Conservation (phyloP, 2,797 vertebrate genomes). For the Astyanax mexicanus region DNA sequence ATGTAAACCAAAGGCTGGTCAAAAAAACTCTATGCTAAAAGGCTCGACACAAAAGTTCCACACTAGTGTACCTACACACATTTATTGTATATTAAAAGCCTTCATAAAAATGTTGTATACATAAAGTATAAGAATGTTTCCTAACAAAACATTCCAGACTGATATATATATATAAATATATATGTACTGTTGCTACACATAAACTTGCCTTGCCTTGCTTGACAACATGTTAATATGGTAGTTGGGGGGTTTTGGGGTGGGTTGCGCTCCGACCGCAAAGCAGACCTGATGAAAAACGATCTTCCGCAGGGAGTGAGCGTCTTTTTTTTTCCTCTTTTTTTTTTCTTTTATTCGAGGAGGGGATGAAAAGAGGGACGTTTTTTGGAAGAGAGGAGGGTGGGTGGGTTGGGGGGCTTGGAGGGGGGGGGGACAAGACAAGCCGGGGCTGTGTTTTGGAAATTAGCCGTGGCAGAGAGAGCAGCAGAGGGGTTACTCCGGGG, state of each 20-base stretch:
- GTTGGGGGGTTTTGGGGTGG: not conserved
- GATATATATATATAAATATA: conserved; percentile 57
- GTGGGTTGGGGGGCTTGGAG: conserved; percentile 20
- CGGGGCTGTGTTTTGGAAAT: conserved; percentile 59
- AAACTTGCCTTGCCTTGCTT: no score
- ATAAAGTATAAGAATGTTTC: no score
- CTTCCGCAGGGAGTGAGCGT: conserved; percentile 36
- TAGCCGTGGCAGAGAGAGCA: conserved; percentile 57
- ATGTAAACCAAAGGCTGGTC: no score
- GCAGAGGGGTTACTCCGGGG: conserved; percentile 47
- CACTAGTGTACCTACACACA: no score
- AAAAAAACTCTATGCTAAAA: no score
- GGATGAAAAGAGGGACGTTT: conserved; percentile 30
- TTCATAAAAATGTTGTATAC: no score
- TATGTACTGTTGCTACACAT: no score
- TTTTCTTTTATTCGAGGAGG: conserved; percentile 27
- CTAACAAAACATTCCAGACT: conserved; percentile 25
- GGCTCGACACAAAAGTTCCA: no score
- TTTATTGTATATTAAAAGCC: no score
- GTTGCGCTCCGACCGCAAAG: conserved; percentile 32
- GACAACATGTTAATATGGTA: conserved; percentile 62
- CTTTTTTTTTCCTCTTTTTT: conserved; percentile 23
- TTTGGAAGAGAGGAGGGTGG: not conserved
- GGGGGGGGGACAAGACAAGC: conserved; percentile 53
- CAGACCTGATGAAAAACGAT: conserved; percentile 52